phyloP scores from a whole-genome alignment of 2,888 invertebrate genomes.

The Spatulosminthurus flaviceps region DNA sequence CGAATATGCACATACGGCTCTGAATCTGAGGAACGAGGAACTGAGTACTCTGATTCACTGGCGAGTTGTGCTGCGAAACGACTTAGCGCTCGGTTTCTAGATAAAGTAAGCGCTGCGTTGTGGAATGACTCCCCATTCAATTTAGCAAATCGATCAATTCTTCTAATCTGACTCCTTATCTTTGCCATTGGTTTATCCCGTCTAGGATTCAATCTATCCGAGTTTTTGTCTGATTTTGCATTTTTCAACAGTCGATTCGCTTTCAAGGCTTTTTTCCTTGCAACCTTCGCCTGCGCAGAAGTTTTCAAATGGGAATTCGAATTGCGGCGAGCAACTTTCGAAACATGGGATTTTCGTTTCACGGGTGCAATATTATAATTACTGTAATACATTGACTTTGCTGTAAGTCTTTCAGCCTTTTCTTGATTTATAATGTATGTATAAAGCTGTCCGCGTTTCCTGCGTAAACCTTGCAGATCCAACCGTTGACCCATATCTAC shows the following conservation, averaged over 20 bases:
- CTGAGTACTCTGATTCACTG: neutral
- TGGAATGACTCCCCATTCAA: slow-evolving; percentile 39
- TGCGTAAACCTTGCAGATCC: slow-evolving; percentile 18
- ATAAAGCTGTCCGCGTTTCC: slow-evolving; percentile 5
- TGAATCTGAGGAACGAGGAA: neutral
- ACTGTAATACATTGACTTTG: slow-evolving; percentile 5
- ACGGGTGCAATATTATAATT: neutral
- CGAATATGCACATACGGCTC: neutral
- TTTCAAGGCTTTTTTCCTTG: slow-evolving; percentile 19
- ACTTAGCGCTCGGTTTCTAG: slow-evolving; percentile 10
- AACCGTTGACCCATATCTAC: slow-evolving; percentile 24
- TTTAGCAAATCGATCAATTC: slow-evolving; percentile 24
- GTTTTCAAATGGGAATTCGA: neutral
- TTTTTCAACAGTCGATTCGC: neutral
- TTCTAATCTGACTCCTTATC: slow-evolving; percentile 29
- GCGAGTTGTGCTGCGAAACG: neutral
- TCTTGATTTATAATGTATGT: slow-evolving; percentile 2
- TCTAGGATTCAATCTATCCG: slow-evolving; percentile 39
- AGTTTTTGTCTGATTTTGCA: neutral
- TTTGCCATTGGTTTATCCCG: slow-evolving; percentile 40
- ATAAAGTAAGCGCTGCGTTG: slow-evolving; percentile 34
- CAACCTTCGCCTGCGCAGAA: neutral
- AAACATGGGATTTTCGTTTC: neutral
- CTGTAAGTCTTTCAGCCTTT: slow-evolving; percentile 2
- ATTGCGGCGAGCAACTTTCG: neutral